A percentile compares a stretch with the other conserved stretches of the same genome.
Evolutionary conservation across 2,113 vertebrate genomes (phyloP).

Genomic region (Gadus macrocephalus): DNA sequence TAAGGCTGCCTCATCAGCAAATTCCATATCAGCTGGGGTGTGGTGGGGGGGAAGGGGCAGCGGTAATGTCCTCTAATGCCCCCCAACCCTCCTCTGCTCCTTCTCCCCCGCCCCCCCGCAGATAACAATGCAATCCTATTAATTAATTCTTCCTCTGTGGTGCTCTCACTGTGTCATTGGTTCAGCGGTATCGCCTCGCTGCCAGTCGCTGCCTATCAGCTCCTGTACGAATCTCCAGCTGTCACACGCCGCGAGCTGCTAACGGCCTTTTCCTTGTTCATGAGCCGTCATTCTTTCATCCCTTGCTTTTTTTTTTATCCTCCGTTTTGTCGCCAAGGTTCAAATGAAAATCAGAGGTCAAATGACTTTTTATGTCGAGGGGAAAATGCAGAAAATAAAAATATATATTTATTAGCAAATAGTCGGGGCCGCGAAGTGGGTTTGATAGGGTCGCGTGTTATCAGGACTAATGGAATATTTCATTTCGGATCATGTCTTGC

Average conservation of each 20-base stretch:
- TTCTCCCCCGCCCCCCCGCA: slow-evolving; percentile 28
- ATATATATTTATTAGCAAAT: slow-evolving; percentile 47
- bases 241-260: slow-evolving; percentile 49
- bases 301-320: neutral
- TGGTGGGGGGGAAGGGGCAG: neutral
- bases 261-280: slow-evolving; percentile 52
- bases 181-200: slow-evolving; percentile 48
- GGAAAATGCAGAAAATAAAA: slow-evolving; percentile 28
- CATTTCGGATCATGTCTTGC: slow-evolving; percentile 16
- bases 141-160: slow-evolving; percentile 60
- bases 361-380: slow-evolving; percentile 32
- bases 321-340: slow-evolving; percentile 30
- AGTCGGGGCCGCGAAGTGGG: slow-evolving; percentile 30
- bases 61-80: slow-evolving; percentile 23
- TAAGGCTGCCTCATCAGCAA: slow-evolving; percentile 49
- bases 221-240: slow-evolving; percentile 47
- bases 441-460: slow-evolving; percentile 23
- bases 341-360: slow-evolving; percentile 62
- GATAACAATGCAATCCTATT: slow-evolving; percentile 60
- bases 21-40: slow-evolving; percentile 47
- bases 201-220: slow-evolving; percentile 55
- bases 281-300: slow-evolving; percentile 58
- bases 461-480: slow-evolving; percentile 37
- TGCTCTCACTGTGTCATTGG: slow-evolving; percentile 57
- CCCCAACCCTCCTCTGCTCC: slow-evolving; percentile 27